Base-by-base conservation (phyloP, 2,888 invertebrate species). In the Eudemis profundana region DNA sequence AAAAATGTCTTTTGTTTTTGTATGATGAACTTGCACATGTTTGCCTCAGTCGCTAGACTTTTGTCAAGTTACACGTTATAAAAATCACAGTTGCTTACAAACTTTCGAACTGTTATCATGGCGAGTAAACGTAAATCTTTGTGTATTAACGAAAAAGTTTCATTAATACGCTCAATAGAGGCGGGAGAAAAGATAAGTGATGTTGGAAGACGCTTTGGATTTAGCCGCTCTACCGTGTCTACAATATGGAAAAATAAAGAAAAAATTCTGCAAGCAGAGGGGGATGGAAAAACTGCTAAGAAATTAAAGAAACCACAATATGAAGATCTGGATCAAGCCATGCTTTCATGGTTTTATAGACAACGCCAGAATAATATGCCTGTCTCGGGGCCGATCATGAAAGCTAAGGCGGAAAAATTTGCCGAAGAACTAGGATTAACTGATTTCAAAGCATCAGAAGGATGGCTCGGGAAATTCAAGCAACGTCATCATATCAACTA, bases 381-480 rank as follows among this genome's bases (percentile, higher is more conserved):
- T 14, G 68, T 74, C 44, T 72, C 76, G 61, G 78, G 74, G 56
- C 70, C 69, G n/a, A n/a, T n/a, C n/a, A n/a, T n/a, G n/a, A n/a
- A n/a, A n/a, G n/a, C n/a, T n/a, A n/a, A n/a, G n/a, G n/a, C n/a
- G n/a, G n/a, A n/a, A n/a, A n/a, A n/a, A n/a, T n/a, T n/a, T 69
- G 75, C 75, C 12, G 14, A 72, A 36, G 5, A 74, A 72, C 71
- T 77, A 51, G 72, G 72, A 17, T 42, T 76, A 64, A 68, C 10
- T 70, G 4, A 14, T 21, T 76, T 77, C 23, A 74, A 76, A 71
- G 75, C 74, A 56, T 73, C 76, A 44, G 72, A 73, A 72, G 73
- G 74, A 4, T 77, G 76, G 78, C 72, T 76, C 17, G 72, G 71
- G 67, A 76, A 75, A 56, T 75, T 77, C 33, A 77, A 74, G 57